phyloP scores from a whole-genome alignment of 1,140 invertebrate species.

The Temnothorax nylanderi region DNA sequence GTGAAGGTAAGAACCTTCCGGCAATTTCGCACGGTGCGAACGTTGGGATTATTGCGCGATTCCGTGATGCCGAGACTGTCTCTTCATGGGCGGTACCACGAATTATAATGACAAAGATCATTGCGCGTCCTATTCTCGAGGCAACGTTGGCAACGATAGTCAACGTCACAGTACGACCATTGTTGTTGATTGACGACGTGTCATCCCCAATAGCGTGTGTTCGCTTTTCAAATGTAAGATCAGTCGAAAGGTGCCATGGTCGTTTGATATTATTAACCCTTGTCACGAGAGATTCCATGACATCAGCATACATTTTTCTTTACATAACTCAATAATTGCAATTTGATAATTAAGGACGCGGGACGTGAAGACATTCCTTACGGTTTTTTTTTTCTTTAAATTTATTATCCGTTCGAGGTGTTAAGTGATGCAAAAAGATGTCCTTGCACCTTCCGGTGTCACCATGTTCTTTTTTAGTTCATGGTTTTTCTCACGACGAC shows the following conservation, averaged over 20 bases:
- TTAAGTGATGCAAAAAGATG: conserved; percentile 29
- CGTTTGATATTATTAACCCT: conserved; percentile 16
- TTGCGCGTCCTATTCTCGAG: conserved; percentile 35
- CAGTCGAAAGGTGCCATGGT: conserved; percentile 49
- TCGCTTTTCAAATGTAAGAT: background rate
- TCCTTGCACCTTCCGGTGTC: conserved; percentile 28
- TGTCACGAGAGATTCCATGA: background rate
- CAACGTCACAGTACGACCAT: conserved; percentile 15
- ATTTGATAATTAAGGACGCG: conserved; percentile 23
- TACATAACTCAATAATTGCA: conserved; percentile 28
- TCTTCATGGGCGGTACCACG: conserved; percentile 28
- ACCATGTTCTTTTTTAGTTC: conserved; percentile 7
- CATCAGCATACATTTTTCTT: conserved; percentile 8
- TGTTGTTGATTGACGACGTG: conserved; percentile 43
- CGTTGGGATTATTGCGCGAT: conserved; percentile 50
- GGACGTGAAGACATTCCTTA: background rate
- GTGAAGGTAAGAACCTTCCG: conserved; percentile 65
- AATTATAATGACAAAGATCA: conserved; percentile 40
- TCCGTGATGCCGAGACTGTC: conserved; percentile 13
- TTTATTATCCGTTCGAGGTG: conserved; percentile 2
- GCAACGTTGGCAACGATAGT: background rate
- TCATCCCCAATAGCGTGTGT: background rate
- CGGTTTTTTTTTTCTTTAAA: conserved; percentile 2
- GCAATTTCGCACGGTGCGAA: conserved; percentile 34
- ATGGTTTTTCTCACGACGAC: conserved; percentile 60